A percentile compares a stretch with the other conserved stretches of the same genome.
These are phyloP conservation scores for Heliconius hewitsoni DNA, from an alignment of 1,140 invertebrate species.

Conservation along the genomic window DNA sequence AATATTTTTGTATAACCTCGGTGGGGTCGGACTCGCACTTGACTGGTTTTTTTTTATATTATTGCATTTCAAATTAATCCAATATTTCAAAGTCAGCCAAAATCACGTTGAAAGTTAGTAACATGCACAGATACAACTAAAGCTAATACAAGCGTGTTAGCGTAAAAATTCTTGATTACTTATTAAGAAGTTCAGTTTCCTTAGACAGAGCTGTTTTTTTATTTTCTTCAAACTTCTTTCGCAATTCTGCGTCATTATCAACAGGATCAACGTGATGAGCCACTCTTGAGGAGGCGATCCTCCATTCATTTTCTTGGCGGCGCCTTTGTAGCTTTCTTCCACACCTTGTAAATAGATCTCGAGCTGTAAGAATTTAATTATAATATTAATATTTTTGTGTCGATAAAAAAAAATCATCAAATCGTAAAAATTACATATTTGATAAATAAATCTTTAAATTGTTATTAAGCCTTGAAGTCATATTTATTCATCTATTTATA, in stretches of 20 bases:
- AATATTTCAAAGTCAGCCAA: too few relatives aligned
- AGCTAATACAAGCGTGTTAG: too few relatives aligned
- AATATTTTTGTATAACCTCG: too few relatives aligned
- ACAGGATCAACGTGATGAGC: conserved; percentile 57
- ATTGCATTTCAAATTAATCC: too few relatives aligned
- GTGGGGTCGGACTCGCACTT: too few relatives aligned
- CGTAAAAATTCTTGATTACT: conserved; percentile 44
- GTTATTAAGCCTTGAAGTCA: too few relatives aligned
- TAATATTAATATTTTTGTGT: background rate
- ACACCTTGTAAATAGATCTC: conserved; percentile 70
- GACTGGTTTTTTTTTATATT: too few relatives aligned
- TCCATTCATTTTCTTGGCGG: conserved; percentile 76
- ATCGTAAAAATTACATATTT: too few relatives aligned
- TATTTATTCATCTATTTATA: too few relatives aligned
- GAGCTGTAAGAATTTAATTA: conserved; percentile 50
- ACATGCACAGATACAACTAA: too few relatives aligned
- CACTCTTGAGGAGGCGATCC: conserved; percentile 63
- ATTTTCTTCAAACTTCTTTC: conserved; percentile 59
- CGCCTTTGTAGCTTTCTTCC: conserved; percentile 75
- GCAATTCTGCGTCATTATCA: conserved; percentile 54
- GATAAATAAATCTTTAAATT: too few relatives aligned
- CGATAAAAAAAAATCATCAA: background rate
- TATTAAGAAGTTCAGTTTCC: conserved; percentile 65
- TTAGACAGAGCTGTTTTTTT: conserved; percentile 20
- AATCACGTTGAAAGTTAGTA: too few relatives aligned